Conservation (phyloP, 1,140 invertebrate species). For the Popillia japonica region DNA sequence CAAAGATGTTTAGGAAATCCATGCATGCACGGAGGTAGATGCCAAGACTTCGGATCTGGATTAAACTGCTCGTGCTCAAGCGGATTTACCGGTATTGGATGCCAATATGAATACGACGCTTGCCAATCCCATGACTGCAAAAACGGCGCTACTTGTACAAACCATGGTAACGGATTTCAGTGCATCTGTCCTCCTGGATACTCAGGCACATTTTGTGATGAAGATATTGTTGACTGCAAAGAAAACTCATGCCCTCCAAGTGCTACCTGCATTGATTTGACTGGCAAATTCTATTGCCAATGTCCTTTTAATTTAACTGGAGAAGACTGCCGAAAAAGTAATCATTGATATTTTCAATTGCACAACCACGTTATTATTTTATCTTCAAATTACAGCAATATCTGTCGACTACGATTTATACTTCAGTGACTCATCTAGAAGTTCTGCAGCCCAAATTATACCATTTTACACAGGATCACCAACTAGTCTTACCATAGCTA, state of each 20-base stretch:
- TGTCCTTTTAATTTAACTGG: constrained; percentile 97
- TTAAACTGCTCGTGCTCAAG: constrained; percentile 90
- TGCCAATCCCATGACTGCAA: constrained; percentile 88
- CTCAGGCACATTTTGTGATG: constrained; percentile 88
- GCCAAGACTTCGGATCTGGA: constrained; percentile 94
- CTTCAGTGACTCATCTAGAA: constrained; percentile 88
- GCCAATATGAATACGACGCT: constrained; percentile 93
- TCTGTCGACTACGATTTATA: constrained; percentile 96
- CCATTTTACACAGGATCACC: constrained; percentile 84
- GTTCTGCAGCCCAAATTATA: constrained; percentile 87
- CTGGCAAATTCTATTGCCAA: constrained; percentile 92
- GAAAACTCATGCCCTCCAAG: constrained; percentile 94
- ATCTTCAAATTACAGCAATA: constrained; percentile 72
- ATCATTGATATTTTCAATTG: constrained; percentile 49
- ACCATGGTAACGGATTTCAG: constrained; percentile 83
- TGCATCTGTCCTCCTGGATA: constrained; percentile 88
- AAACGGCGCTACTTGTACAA: constrained; percentile 91
- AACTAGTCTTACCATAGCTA: constrained; percentile 84
- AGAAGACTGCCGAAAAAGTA: constrained; percentile 94
- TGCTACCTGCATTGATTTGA: constrained; percentile 92
- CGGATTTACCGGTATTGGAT: constrained; percentile 86
- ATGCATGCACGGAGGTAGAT: constrained; percentile 94
- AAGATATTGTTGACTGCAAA: constrained; percentile 92
- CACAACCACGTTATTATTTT: constrained; percentile 36
- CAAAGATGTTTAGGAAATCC: constrained; percentile 95